phyloP scores from a whole-genome alignment of 2,888 invertebrate species.

The Campaea margaritaria region DNA sequence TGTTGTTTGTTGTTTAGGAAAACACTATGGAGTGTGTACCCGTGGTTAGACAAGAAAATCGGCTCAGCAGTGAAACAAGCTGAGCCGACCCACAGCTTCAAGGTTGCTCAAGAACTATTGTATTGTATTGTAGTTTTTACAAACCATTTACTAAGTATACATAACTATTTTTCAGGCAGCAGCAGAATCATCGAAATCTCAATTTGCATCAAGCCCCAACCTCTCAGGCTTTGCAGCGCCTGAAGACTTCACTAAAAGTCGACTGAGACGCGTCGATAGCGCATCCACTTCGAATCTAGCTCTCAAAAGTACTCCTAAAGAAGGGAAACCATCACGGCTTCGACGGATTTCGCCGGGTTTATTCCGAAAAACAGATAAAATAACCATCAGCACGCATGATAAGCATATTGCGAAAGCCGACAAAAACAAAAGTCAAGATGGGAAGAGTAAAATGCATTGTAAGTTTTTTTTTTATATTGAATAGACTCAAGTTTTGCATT shows the following conservation, averaged over 20 bases:
- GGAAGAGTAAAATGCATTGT: slow-evolving; percentile 65
- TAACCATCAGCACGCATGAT: slow-evolving; percentile 17
- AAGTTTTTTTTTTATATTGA: slow-evolving; percentile 41
- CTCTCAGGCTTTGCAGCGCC: slow-evolving; percentile 56
- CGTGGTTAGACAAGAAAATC: no score
- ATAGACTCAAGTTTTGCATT: no score
- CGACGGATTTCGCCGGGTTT: slow-evolving; percentile 69
- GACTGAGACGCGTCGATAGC: slow-evolving; percentile 63
- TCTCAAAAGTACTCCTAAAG: slow-evolving; percentile 50
- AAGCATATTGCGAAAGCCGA: slow-evolving; percentile 44
- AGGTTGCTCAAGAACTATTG: no score
- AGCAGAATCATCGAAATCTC: slow-evolving; percentile 62
- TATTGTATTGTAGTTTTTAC: no score
- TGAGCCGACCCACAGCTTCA: no score
- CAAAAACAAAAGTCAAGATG: slow-evolving; percentile 50
- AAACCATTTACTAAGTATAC: not conserved
- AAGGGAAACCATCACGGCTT: slow-evolving; percentile 59
- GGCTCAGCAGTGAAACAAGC: no score
- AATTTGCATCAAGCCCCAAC: slow-evolving; percentile 77
- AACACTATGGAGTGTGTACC: no score
- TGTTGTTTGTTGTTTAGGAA: no score
- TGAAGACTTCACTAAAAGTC: slow-evolving; percentile 58
- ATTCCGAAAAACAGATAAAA: slow-evolving; percentile 58
- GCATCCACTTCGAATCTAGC: slow-evolving; percentile 68
- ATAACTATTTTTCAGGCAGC: slow-evolving; percentile 51